These are phyloP conservation scores for Polyommatus icarus DNA, from an alignment of 2,888 invertebrate species.

Conservation along the genomic window DNA sequence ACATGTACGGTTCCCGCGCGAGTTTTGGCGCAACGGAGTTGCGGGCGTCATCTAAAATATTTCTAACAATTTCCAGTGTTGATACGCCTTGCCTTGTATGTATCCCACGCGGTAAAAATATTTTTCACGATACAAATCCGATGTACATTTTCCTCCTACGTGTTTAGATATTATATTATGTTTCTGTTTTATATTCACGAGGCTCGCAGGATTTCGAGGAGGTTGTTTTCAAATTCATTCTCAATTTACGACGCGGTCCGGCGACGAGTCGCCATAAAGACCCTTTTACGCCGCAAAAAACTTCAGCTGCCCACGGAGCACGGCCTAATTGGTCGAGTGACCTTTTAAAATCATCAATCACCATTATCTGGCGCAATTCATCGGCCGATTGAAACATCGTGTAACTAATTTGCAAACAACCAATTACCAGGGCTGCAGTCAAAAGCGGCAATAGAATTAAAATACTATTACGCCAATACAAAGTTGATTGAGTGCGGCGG, in stretches of 20 bases:
- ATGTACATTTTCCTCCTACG: constrained; percentile 5
- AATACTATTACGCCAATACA: constrained; percentile 77
- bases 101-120: not conserved
- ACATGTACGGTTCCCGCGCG: too few species aligned
- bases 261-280: constrained; percentile 16
- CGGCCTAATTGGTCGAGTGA: constrained; percentile 16
- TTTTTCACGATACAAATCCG: not conserved
- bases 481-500: constrained; percentile 67
- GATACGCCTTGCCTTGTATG: too few species aligned
- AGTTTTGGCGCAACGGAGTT: too few species aligned
- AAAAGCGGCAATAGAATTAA: constrained; percentile 77
- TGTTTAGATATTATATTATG: constrained; percentile 4
- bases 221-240: constrained; percentile 18
- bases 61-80: not conserved
- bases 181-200: constrained; percentile 14
- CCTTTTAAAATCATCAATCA: constrained; percentile 22
- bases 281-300: constrained; percentile 27
- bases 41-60: not conserved
- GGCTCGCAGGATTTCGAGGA: constrained; percentile 8
- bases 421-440: constrained; percentile 61
- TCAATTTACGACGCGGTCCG: constrained; percentile 26
- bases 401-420: constrained; percentile 69
- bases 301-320: constrained; percentile 15
- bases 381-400: constrained; percentile 47
- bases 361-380: constrained; percentile 33